These are phyloP conservation scores for Drosophila leontia DNA, from an alignment of 1,140 invertebrate genomes.

Conservation along the genomic window DNA sequence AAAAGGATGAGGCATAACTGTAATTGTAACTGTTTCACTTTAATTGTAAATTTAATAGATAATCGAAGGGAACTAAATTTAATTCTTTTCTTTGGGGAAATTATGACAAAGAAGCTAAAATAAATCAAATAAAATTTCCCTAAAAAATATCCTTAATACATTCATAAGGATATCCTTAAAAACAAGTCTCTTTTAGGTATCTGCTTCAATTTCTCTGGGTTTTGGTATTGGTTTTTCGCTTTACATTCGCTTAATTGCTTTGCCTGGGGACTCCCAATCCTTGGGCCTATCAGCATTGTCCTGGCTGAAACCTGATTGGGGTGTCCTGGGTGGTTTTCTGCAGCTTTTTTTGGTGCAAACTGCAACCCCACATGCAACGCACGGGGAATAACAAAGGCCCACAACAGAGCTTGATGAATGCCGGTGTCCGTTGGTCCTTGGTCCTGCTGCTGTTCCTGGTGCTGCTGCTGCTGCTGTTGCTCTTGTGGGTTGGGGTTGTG, in stretches of 20 bases:
- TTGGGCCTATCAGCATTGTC: constrained; percentile 29
- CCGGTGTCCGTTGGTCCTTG: constrained; percentile 10
- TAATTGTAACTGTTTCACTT: constrained; percentile 7
- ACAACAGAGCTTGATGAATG: constrained; percentile 42
- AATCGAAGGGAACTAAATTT: no score
- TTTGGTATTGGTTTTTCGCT: neutral
- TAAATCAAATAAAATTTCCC: no score
- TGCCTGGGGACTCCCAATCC: neutral
- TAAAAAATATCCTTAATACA: no score
- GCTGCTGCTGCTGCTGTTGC: constrained; percentile 4
- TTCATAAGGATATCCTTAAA: neutral
- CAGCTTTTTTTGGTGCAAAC: constrained; percentile 11
- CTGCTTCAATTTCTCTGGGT: no score
- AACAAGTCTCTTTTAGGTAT: no score
- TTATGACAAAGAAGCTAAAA: no score
- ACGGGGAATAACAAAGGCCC: constrained; percentile 37
- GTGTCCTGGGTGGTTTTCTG: constrained; percentile 17
- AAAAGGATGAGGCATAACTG: neutral
- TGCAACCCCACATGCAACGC: constrained; percentile 48
- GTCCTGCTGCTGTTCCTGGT: neutral
- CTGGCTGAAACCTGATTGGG: constrained; percentile 14
- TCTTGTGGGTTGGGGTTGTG: constrained; percentile 6
- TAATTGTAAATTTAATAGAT: constrained; percentile 18
- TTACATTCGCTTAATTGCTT: neutral
- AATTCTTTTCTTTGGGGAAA: no score